These are phyloP conservation scores for Montifringilla adamsi DNA, from an alignment of 2,113 vertebrate species.

Conservation along the genomic window DNA sequence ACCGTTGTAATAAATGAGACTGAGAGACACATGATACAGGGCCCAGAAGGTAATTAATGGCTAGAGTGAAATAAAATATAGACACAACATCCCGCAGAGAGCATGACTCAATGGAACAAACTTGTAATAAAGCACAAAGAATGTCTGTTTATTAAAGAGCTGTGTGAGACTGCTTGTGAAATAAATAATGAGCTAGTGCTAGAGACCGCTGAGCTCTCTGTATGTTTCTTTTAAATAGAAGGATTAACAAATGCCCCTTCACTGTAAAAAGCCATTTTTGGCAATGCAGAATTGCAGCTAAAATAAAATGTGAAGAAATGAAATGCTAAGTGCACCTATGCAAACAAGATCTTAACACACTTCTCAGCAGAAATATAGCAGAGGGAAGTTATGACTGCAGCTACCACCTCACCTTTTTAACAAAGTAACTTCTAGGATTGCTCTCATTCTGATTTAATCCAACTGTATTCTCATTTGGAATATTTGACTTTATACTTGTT, in stretches of 20 bases:
- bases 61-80: slow-evolving; percentile 73
- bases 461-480: neutral
- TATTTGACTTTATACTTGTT: neutral
- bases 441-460: neutral
- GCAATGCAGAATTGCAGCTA: neutral
- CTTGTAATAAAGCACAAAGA: slow-evolving; percentile 75
- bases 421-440: neutral
- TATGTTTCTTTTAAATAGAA: slow-evolving; percentile 61
- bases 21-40: slow-evolving; percentile 66
- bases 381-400: neutral
- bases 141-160: slow-evolving; percentile 66
- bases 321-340: slow-evolving; percentile 48
- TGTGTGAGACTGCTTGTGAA: slow-evolving; percentile 70
- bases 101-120: slow-evolving; percentile 77
- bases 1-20: slow-evolving; percentile 71
- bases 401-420: neutral
- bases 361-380: neutral
- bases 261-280: slow-evolving; percentile 59
- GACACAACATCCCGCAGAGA: slow-evolving; percentile 64
- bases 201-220: slow-evolving; percentile 46
- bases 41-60: slow-evolving; percentile 77
- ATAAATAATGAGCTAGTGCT: slow-evolving; percentile 67
- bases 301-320: slow-evolving; percentile 49
- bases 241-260: slow-evolving; percentile 32
- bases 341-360: slow-evolving; percentile 26